Percentiles rank a stretch among this genome's conserved stretches.
Conservation (phyloP, 1,140 invertebrate genomes). For the Bicyclus anynana region DNA sequence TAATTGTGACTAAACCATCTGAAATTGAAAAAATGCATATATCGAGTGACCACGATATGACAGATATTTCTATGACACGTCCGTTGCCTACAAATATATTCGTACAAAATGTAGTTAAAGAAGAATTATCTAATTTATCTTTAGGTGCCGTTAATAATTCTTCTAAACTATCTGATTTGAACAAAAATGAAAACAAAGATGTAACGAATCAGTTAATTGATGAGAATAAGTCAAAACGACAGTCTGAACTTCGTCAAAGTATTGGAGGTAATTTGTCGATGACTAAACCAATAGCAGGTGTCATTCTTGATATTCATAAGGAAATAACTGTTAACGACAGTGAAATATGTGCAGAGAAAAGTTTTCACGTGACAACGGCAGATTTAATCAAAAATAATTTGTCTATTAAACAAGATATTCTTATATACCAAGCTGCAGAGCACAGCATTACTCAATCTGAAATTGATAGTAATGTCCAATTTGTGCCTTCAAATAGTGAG, state of each 20-base stretch:
- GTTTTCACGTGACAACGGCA: not conserved
- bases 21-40: slow-evolving; percentile 15
- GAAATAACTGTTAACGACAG: slow-evolving; percentile 16
- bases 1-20: slow-evolving; percentile 9
- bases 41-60: not conserved
- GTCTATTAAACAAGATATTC: slow-evolving; percentile 27
- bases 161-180: not conserved
- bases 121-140: not conserved
- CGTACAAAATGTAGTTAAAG: slow-evolving; percentile 2
- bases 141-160: not conserved
- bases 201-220: not conserved
- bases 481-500: not conserved
- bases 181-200: not conserved
- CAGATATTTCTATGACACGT: slow-evolving; percentile 33
- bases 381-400: slow-evolving; percentile 8
- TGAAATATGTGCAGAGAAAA: slow-evolving; percentile 10
- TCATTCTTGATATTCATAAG: slow-evolving; percentile 27
- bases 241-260: not conserved
- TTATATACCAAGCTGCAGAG: slow-evolving; percentile 36
- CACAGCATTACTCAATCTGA: not conserved
- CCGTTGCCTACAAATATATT: slow-evolving; percentile 28
- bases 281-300: slow-evolving; percentile 26
- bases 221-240: not conserved
- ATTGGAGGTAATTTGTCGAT: slow-evolving; percentile 22
- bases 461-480: not conserved